A percentile compares a stretch with the other conserved stretches of the same genome.
Conservation (phyloP, 2,888 invertebrate species). For the Cistogaster globosa region DNA sequence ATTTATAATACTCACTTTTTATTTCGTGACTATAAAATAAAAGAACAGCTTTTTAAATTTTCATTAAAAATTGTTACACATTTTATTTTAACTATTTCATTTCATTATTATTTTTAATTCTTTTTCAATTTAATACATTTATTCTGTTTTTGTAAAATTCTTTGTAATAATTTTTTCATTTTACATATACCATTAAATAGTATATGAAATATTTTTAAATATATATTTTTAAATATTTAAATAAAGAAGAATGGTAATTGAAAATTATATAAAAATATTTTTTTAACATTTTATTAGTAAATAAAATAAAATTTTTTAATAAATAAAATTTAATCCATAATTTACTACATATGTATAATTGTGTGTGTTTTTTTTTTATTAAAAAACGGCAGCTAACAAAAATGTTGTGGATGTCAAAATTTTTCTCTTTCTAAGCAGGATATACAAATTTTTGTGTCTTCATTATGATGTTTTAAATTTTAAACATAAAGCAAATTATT, state of each 20-base stretch:
- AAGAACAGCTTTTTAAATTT: slow-evolving; percentile 12
- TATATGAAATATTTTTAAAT: slow-evolving; percentile 42
- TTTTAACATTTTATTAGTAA: background rate
- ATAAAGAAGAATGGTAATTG: slow-evolving; percentile 26
- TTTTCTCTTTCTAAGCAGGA: too few relatives aligned
- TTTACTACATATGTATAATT: too few relatives aligned
- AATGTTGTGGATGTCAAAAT: too few relatives aligned
- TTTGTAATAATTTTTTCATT: slow-evolving; percentile 42
- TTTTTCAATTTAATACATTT: slow-evolving; percentile 22
- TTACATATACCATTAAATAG: slow-evolving; percentile 56
- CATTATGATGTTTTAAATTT: too few relatives aligned
- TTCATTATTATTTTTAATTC: slow-evolving; percentile 23
- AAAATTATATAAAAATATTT: background rate
- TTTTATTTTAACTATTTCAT: slow-evolving; percentile 17
- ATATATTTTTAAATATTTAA: slow-evolving; percentile 41
- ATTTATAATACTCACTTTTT: slow-evolving; percentile 23
- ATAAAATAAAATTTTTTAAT: too few relatives aligned
- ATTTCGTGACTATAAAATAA: background rate
- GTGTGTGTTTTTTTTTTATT: too few relatives aligned
- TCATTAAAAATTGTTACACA: slow-evolving; percentile 66
- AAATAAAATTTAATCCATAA: too few relatives aligned
- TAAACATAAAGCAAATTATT: too few relatives aligned
- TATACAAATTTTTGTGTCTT: too few relatives aligned
- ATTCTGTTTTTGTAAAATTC: background rate
- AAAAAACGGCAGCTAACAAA: too few relatives aligned